A percentile compares a stretch with the other conserved stretches of the same genome.
Conservation (phyloP, 2,113 vertebrate genomes). For the Oenanthe oenanthe region DNA sequence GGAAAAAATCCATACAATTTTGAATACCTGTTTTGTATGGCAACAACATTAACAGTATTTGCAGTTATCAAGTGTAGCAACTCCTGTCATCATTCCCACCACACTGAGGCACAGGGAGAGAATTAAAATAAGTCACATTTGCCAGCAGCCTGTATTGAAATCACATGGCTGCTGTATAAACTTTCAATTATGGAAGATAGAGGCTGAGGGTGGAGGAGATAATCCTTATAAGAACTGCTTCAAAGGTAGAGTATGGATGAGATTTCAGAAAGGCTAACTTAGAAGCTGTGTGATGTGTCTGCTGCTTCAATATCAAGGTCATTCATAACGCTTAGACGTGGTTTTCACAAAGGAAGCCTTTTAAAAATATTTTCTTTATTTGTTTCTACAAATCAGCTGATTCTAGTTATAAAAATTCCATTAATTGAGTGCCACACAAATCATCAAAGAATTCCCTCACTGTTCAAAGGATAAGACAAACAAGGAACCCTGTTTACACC, state of each 20-base stretch:
- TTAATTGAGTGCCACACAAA: not conserved
- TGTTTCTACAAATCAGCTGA: not conserved
- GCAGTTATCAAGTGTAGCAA: not conserved
- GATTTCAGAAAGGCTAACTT: slow-evolving; percentile 38
- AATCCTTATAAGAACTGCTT: slow-evolving; percentile 34
- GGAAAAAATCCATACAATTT: not conserved
- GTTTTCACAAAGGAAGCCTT: slow-evolving; percentile 16
- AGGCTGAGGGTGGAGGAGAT: not conserved
- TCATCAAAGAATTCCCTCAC: not conserved
- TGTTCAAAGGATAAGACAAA: not conserved
- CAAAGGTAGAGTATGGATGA: slow-evolving; percentile 5
- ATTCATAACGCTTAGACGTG: not conserved
- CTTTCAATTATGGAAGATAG: slow-evolving; percentile 43
- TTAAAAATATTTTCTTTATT: slow-evolving; percentile 11
- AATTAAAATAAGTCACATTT: not conserved
- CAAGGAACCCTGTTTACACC: not conserved
- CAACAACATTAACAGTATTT: not conserved
- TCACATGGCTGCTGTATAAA: slow-evolving; percentile 6
- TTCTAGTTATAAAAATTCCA: not conserved
- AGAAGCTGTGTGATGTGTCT: slow-evolving; percentile 4
- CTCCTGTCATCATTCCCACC: not conserved
- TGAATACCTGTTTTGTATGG: not conserved
- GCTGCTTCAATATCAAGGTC: slow-evolving; percentile 36
- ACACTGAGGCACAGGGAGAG: not conserved
- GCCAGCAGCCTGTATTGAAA: not conserved